Evolutionary conservation across 1,140 invertebrate genomes (phyloP), one percentile per base, ranked within the genome.

Genomic region (Ridgeia piscesae): DNA sequence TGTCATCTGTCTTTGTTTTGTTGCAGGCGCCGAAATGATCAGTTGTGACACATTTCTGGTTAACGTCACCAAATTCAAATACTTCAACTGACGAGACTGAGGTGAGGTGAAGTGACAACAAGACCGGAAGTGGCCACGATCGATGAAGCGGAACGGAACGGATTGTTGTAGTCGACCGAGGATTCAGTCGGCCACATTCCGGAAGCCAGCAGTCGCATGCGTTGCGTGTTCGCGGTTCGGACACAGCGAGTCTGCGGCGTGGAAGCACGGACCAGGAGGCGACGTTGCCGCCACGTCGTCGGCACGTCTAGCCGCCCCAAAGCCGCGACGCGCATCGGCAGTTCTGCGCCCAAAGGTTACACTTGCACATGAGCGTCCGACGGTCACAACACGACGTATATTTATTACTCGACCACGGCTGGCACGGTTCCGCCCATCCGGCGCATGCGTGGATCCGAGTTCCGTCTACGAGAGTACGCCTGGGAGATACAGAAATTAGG

Each of bases 271-370:
- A 77, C 58, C 11, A 77, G 58, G 11, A 21, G 58, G 58, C 27
- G 0, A 31, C 8, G 58, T 77, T 31, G 27, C 27, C 27, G 58
- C 27, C 58, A 21, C 58, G 58, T 77, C 58, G 27, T 31, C 58
- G 58, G 6, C 27, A 77, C 58, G 17, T 77, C 89, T 90, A 90
- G 6, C 42, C 42, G 91, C 91, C 91, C 34, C 34, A 91, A n/a
- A 91, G 34, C 14, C 48, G 34, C 8, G 91, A 58, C n/a, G 34
- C 33, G 31, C 91, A 91, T 6, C 48, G 34, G 91, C 91, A 91
- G 48, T 91, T 91, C 91, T 91, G 91, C 33, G 34, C 91, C 91
- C 91, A 91, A 50, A 91, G 91, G n/a, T 91, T 91, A 50, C 91
- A 91, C 91, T 91, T 91, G 91, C 91, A 91, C 33, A 58, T 33